These are phyloP conservation scores for Vireo altiloquus DNA, from an alignment of 2,113 vertebrate genomes.

Conservation along the genomic window DNA sequence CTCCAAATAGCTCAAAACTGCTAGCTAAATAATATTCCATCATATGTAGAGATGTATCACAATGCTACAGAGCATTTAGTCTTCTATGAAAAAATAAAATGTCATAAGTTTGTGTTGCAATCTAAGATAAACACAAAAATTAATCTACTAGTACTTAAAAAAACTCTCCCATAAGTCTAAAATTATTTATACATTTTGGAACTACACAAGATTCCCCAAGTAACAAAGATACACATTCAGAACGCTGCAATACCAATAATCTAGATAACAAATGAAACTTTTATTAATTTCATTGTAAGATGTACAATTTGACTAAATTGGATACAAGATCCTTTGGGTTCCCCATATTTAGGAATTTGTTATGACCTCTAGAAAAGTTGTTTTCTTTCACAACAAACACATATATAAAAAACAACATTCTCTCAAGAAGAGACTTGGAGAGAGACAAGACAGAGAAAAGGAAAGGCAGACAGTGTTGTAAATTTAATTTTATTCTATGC, in stretches of 20 bases:
- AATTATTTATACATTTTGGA: background rate
- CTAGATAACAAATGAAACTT: constrained; percentile 16
- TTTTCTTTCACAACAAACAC: background rate
- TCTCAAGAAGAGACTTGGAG: constrained; percentile 27
- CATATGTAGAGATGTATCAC: background rate
- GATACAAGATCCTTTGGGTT: constrained; percentile 13
- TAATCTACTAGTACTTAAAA: background rate
- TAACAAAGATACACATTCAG: background rate
- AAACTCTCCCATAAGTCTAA: background rate
- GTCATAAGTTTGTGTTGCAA: background rate
- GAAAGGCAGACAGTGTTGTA: constrained; percentile 40
- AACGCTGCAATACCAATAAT: constrained; percentile 1
- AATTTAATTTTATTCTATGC: constrained; percentile 35
- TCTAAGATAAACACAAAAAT: background rate
- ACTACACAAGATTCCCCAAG: background rate
- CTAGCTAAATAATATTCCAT: constrained; percentile 34
- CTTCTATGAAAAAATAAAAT: background rate
- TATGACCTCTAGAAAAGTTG: background rate
- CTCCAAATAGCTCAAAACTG: constrained; percentile 56
- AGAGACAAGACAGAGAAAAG: constrained; percentile 41
- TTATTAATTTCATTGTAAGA: background rate
- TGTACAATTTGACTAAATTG: background rate
- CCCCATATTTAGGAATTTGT: background rate
- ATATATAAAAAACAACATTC: background rate
- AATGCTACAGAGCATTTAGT: background rate